phyloP scores from a whole-genome alignment of 2,797 vertebrate genomes.

The Hypotaenidia philippensis region DNA sequence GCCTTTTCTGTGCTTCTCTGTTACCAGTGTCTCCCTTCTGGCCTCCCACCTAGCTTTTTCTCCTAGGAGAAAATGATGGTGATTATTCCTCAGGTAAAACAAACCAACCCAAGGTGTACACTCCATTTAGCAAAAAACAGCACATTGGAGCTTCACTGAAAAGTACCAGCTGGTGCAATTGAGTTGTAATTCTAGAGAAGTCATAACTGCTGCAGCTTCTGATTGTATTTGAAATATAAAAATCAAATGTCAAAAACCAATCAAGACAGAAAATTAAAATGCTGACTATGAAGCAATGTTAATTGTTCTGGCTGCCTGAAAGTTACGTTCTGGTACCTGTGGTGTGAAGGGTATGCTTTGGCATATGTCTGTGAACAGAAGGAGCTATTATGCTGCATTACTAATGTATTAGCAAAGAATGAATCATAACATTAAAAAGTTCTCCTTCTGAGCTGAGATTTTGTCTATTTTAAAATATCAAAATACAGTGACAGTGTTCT shows the following conservation, averaged over 20 bases:
- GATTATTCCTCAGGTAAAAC: background rate
- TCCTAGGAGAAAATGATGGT: background rate
- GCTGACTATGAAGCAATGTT: background rate
- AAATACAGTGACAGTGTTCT: background rate
- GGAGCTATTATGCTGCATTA: background rate
- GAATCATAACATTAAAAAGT: background rate
- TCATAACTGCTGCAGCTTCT: background rate
- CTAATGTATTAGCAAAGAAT: background rate
- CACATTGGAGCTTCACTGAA: background rate
- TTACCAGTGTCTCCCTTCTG: background rate
- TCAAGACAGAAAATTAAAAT: background rate
- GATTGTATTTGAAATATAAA: background rate
- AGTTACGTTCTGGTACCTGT: background rate
- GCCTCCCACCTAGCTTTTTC: background rate
- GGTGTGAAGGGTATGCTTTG: background rate
- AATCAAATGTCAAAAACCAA: background rate
- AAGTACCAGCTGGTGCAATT: background rate
- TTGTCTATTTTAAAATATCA: background rate
- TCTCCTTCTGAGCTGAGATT: background rate
- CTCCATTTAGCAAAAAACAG: background rate
- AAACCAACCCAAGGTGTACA: background rate
- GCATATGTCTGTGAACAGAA: background rate
- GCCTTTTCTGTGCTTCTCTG: background rate
- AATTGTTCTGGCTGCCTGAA: background rate
- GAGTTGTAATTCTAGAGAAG: background rate